phyloP scores from a whole-genome alignment of 2,797 vertebrate genomes.

The Poecilia picta region DNA sequence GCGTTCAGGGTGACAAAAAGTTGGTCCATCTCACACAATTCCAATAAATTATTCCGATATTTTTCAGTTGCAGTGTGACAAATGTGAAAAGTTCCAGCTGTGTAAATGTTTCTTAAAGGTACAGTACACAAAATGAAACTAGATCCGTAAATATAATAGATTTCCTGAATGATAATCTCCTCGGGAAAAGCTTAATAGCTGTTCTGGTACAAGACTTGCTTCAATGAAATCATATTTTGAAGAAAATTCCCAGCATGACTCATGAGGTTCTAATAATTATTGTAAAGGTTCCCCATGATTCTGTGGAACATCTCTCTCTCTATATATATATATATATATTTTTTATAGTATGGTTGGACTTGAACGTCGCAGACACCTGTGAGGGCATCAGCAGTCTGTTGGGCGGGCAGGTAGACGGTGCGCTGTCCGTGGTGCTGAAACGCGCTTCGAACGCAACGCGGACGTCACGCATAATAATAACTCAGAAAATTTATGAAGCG shows the following conservation, averaged over 20 bases:
- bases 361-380: too few species aligned
- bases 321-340: too few species aligned
- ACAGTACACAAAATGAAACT: not conserved
- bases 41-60: not conserved
- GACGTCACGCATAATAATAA: conserved; percentile 13
- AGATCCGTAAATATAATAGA: not conserved
- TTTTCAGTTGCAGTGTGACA: not conserved
- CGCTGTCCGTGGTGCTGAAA: conserved; percentile 62
- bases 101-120: not conserved
- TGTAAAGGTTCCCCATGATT: not conserved
- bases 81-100: not conserved
- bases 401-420: too few species aligned
- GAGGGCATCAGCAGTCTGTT: too few species aligned
- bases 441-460: not conserved
- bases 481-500: conserved; percentile 3
- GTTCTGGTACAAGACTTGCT: not conserved
- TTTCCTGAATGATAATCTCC: not conserved
- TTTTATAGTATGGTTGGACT: too few species aligned
- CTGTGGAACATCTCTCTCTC: too few species aligned
- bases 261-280: not conserved
- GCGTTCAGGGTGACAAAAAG: not conserved
- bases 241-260: not conserved
- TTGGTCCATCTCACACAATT: not conserved
- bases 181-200: not conserved
- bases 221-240: not conserved